Base-by-base conservation (phyloP, 2,113 vertebrate species). In the Aegypius monachus region DNA sequence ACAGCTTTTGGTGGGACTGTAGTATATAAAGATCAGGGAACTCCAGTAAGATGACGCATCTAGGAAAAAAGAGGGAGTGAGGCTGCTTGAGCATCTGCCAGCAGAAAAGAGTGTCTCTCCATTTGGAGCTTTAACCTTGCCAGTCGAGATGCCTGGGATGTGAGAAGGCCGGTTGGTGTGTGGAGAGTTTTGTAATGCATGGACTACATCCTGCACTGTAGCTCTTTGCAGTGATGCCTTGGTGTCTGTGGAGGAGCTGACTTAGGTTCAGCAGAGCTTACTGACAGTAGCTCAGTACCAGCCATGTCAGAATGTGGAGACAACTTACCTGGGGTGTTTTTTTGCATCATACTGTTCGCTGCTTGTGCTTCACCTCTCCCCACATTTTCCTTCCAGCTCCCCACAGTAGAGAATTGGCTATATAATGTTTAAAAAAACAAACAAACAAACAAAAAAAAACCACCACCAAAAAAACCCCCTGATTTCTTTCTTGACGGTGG, bases 311-410 rank as follows among this genome's bases (percentile, higher is more conserved):
- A 87, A 50, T 19, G 18, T 29, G 13, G 38, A 40, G 45, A 27
- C 26, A 36, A 11, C 8, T 61, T 61, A 23, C 0, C 0, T 52
- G 34, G 40, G 10, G 5, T 2, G 2, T 14, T 10, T 53, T 53
- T 83, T 73, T 86, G 10, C 31, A 58, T 65, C 13, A 2, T 34
- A 13, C 21, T 2, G 1, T 63, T 84, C n/a, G 19, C 65, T 67
- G 27, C 22, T 66, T 18, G 22, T 61, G 56, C 66, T 92, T 56
- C 79, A 17, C 26, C 6, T 67, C 47, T 87, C 21, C 34, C 61
- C 17, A 34, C 1, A 0, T 58, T 75, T 3, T 53, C 29, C 38
- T 91, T 27, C 20, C 13, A 52, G 16, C 45, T 72, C 11, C 32
- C 19, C 36, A 34, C 18, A 47, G 52, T 3, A 75, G 29, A 38